Evolutionary conservation across 2,113 vertebrate species (phyloP).

Genomic region (Pituophis catenifer): DNA sequence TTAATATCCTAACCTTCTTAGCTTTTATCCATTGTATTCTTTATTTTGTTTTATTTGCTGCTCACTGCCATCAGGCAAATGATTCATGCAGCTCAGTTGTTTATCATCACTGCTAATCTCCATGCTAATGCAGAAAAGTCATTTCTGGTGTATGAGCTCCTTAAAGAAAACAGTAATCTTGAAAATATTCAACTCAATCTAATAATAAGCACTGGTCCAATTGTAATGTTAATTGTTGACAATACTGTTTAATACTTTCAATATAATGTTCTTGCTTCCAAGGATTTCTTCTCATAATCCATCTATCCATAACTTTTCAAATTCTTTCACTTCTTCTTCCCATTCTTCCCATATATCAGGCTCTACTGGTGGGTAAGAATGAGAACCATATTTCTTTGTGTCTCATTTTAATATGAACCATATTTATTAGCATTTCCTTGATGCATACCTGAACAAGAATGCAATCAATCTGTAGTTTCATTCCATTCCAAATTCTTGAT

Average conservation of each 20-base stretch:
- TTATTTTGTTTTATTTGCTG: slow-evolving; percentile 20
- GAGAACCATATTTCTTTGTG: neutral
- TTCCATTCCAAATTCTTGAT: neutral
- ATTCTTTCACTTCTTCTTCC: neutral
- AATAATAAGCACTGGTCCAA: neutral
- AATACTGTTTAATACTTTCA: neutral
- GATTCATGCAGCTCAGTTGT: neutral
- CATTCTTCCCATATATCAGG: neutral
- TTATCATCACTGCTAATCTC: neutral
- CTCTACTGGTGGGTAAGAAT: neutral
- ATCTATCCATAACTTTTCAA: neutral
- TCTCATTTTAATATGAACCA: neutral
- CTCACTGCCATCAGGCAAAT: slow-evolving; percentile 14
- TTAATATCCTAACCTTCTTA: slow-evolving; percentile 26
- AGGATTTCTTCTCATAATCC: neutral
- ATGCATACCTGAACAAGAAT: neutral
- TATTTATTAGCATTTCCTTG: neutral
- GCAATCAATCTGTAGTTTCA: neutral
- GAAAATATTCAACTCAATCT: neutral
- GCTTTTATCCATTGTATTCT: slow-evolving; percentile 2
- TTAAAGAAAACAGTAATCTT: neutral
- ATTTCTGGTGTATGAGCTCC: slow-evolving; percentile 6
- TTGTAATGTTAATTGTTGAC: neutral
- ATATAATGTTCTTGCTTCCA: neutral
- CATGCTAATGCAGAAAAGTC: neutral